Evolutionary conservation across 2,797 vertebrate genomes (phyloP), one percentile per base, ranked within the genome.

Genomic region (Pangasius macronema): DNA sequence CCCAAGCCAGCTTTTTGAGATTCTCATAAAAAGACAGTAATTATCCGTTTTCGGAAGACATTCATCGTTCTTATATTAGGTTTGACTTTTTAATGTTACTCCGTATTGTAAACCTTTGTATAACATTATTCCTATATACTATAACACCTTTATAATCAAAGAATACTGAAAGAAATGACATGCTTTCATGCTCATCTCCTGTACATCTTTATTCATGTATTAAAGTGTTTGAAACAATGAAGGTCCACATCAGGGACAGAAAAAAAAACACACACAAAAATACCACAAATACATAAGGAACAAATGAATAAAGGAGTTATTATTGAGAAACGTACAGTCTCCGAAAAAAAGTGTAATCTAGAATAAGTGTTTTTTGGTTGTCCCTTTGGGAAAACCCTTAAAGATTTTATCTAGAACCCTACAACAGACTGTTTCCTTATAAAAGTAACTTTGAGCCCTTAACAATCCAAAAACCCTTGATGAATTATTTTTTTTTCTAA

Each of bases 1-100:
- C 6, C 46, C 73, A 51, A 30, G 49, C 46, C 72, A n/a, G 72
- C 85, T 67, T 73, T 63, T 87, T 84, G 59, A 91, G 59, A 87
- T 88, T 86, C 70, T 46, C 59, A 70, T 85, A 55, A n/a, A n/a
- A n/a, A n/a, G n/a, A n/a, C n/a, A n/a, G n/a, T n/a, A n/a, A n/a
- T n/a, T n/a, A n/a, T n/a, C n/a, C n/a, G n/a, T n/a, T n/a, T n/a
- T n/a, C n/a, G n/a, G n/a, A n/a, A n/a, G n/a, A n/a, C n/a, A n/a
- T n/a, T n/a, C n/a, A n/a, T n/a, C n/a, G n/a, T n/a, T n/a, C n/a
- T n/a, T n/a, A n/a, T n/a, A n/a, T n/a, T n/a, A n/a, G n/a, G n/a
- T n/a, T n/a, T n/a, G n/a, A n/a, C n/a, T n/a, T n/a, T n/a, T n/a
- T n/a, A n/a, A n/a, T n/a, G n/a, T n/a, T n/a, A n/a, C n/a, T n/a